Base-by-base conservation (phyloP, 2,797 vertebrate species). In the Discoglossus pictus region DNA sequence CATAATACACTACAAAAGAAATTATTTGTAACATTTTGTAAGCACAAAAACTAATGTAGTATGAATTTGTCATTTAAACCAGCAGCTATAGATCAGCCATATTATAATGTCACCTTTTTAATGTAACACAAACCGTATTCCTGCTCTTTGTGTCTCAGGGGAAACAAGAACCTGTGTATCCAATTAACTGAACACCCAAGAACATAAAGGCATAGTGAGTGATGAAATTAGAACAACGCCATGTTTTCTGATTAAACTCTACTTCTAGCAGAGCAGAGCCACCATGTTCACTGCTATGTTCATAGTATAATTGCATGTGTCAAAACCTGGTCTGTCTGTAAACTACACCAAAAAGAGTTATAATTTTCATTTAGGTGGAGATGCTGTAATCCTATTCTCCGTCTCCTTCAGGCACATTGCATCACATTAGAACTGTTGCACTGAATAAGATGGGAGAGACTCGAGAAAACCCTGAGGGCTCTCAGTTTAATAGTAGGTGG, bases 311-410 rank as follows among this genome's bases (percentile, higher is more conserved):
- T 93, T 94, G 90, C 89, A 89, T 88, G 85, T 89, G 89, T 94
- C 91, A 92, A 90, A 86, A 86, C 86, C 77, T 82, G 82, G 77
- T 83, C 86, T 86, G 82, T 86, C 82, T 88, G 87, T 86, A 85
- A 85, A 83, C 80, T 81, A 80, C 82, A 83, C 82, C 39, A 76
- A 53, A 79, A 83, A 85, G 80, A 82, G 84, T 84, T 87, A 87
- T 86, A 83, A 82, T 91, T 92, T 90, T 93, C 92, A 93, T 95
- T 94, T 91, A 86, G 83, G 74, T 81, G 78, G 87, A 89, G 87
- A 88, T 84, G 21, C 34, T 63, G 43, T 50, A 89, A 85, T 86
- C 82, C 83, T 80, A 79, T 83, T 78, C 80, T 66, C 71, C 79
- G 86, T 84, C 81, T 88, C 83, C 78, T 78, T 78, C 85, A 83